Evolutionary conservation across 2,797 vertebrate genomes (phyloP).

Genomic region (Psittacula echo): DNA sequence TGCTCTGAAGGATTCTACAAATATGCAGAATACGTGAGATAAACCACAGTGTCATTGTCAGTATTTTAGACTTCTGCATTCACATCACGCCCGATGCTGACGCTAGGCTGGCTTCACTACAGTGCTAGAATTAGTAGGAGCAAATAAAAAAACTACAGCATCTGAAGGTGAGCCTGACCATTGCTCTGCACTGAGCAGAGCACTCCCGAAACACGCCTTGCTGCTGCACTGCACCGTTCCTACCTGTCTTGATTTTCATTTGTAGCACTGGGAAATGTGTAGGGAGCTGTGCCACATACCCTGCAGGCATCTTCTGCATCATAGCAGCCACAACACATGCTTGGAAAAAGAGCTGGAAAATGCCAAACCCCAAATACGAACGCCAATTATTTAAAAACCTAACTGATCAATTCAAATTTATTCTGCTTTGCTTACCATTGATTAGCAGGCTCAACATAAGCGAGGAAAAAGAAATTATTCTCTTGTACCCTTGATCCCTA

Average conservation of each 20-base stretch:
- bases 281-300: not conserved
- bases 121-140: not conserved
- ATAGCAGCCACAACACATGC: not conserved
- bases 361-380: conserved; percentile 41
- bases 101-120: not conserved
- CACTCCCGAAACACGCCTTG: not conserved
- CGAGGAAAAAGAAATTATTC: conserved; percentile 53
- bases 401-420: conserved; percentile 77
- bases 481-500: conserved; percentile 3
- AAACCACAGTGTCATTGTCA: not conserved
- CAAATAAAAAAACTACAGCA: not conserved
- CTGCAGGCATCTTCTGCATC: not conserved
- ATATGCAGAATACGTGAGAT: not conserved
- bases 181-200: not conserved
- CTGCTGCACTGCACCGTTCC: rapidly evolving
- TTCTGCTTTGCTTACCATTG: conserved; percentile 71
- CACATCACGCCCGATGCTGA: not conserved
- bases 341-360: conserved; percentile 42
- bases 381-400: conserved; percentile 75
- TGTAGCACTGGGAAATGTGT: not conserved
- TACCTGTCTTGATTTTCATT: not conserved
- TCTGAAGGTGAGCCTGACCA: not conserved
- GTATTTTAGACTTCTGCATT: not conserved
- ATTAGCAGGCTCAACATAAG: conserved; percentile 60
- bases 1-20: not conserved